These are phyloP conservation scores for Mechanitis mazaeus DNA, from an alignment of 2,888 invertebrate species.

Conservation along the genomic window DNA sequence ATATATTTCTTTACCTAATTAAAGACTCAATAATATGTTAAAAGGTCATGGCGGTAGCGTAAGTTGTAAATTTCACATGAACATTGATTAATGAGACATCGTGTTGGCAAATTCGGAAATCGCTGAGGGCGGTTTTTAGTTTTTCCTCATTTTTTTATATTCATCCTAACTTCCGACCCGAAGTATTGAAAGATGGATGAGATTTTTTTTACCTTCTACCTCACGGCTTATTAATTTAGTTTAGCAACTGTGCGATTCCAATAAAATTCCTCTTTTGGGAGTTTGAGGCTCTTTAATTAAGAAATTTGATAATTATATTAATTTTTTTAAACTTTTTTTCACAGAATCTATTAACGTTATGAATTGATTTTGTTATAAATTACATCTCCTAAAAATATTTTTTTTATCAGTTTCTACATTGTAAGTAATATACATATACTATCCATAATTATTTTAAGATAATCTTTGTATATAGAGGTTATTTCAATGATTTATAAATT, in stretches of 20 bases:
- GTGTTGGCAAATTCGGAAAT: slow-evolving; percentile 3
- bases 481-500: no score
- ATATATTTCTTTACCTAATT: no score
- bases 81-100: slow-evolving; percentile 6
- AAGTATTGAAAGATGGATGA: slow-evolving; percentile 27
- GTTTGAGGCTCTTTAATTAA: neutral
- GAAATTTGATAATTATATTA: neutral
- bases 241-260: neutral
- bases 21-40: no score
- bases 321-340: neutral
- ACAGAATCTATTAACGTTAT: no score
- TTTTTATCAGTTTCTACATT: no score
- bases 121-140: slow-evolving; percentile 9
- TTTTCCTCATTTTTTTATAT: slow-evolving; percentile 12
- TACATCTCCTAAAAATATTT: no score
- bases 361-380: no score
- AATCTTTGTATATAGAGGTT: no score
- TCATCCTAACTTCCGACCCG: slow-evolving; percentile 10
- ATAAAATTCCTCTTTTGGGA: neutral
- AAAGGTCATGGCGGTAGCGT: no score
- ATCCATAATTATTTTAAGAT: no score
- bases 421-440: no score
- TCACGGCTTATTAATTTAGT: neutral
- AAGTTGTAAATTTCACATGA: slow-evolving; percentile 3
- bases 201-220: slow-evolving; percentile 24